A percentile compares a stretch with the other conserved stretches of the same genome.
Conservation (phyloP, 2,113 vertebrate species). For the Cebus imitator region DNA sequence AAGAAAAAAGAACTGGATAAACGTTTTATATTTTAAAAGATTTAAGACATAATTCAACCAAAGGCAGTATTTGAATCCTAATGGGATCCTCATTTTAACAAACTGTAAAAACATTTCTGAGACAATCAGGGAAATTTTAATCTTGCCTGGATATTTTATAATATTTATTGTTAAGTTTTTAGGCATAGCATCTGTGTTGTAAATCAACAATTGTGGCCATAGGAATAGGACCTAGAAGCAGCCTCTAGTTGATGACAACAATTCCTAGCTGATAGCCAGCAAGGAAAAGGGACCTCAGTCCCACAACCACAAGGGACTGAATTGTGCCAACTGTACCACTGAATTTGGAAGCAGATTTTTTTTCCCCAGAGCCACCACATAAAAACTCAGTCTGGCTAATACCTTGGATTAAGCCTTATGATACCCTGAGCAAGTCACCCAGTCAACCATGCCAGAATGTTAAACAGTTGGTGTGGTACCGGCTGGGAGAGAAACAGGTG, state of each 20-base stretch:
- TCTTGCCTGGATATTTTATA: background rate
- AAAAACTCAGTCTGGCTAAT: background rate
- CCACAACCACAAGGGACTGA: background rate
- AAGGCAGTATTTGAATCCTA: background rate
- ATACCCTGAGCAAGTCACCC: background rate
- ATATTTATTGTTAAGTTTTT: background rate
- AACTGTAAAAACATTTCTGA: background rate
- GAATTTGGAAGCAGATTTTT: background rate
- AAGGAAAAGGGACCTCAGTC: background rate
- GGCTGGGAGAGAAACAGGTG: background rate
- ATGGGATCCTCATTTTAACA: background rate
- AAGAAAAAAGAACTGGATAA: background rate
- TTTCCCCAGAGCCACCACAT: background rate
- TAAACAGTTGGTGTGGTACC: background rate
- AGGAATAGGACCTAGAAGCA: background rate
- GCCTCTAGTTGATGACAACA: background rate
- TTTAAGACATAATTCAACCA: background rate
- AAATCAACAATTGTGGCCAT: background rate
- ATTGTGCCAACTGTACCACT: background rate
- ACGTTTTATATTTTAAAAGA: background rate
- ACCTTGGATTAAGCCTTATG: background rate
- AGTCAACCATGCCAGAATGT: background rate
- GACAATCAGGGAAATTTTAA: background rate
- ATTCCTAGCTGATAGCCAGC: background rate
- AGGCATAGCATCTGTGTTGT: background rate